A percentile compares a stretch with the other conserved stretches of the same genome.
Evolutionary conservation across 2,797 vertebrate species (phyloP).

Genomic region (Momotus momota): DNA sequence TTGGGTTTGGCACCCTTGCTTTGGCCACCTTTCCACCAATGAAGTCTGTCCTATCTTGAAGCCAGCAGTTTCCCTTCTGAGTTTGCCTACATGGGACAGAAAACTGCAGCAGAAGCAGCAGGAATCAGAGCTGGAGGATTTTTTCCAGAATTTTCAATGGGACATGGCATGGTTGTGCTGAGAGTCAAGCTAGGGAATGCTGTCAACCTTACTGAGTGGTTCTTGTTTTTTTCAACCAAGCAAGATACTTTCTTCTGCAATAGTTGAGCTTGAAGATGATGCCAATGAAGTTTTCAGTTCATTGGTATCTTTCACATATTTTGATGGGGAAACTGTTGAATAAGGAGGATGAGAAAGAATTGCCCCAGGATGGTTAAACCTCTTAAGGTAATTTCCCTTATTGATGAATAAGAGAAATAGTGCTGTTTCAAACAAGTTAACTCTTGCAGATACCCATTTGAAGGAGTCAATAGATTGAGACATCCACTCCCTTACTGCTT

Average conservation of each 20-base stretch:
- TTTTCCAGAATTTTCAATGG: background rate
- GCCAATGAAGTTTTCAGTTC: background rate
- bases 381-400: background rate
- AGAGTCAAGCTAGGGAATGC: background rate
- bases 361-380: background rate
- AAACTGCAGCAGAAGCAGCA: background rate
- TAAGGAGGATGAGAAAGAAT: background rate
- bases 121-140: background rate
- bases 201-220: background rate
- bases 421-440: background rate
- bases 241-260: background rate
- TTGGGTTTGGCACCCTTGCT: background rate
- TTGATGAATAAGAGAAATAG: background rate
- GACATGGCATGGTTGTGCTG: fast-evolving
- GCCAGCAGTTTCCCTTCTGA: background rate
- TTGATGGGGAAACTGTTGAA: background rate
- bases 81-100: background rate
- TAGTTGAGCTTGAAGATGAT: background rate
- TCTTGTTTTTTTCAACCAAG: background rate
- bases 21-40: background rate
- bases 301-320: background rate
- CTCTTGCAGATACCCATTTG: background rate
- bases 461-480: background rate
- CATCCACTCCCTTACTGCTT: background rate
- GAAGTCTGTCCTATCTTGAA: background rate